Percentiles rank a stretch among this genome's conserved stretches.
Conservation (phyloP, 2,797 vertebrate species). For the Pangasius sanitwongsei region DNA sequence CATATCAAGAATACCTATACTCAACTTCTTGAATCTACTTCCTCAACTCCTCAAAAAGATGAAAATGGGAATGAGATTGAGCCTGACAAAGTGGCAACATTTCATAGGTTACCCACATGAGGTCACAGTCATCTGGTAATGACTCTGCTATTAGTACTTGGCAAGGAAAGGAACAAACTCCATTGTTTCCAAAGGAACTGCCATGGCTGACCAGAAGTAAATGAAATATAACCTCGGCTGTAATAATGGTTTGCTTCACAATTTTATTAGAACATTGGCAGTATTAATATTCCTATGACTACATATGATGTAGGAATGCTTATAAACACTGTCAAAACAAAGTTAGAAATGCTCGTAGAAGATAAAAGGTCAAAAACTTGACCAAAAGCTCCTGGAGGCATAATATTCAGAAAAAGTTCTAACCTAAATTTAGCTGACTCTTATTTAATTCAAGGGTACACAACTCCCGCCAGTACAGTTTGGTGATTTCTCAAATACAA, state of each 20-base stretch:
- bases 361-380: not conserved
- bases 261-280: not conserved
- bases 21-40: not conserved
- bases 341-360: not conserved
- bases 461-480: not conserved
- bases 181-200: not conserved
- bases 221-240: not conserved
- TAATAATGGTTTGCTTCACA: not conserved
- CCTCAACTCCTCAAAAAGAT: not conserved
- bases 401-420: not conserved
- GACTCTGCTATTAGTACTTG: not conserved
- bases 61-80: not conserved
- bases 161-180: not conserved
- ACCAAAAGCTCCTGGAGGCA: not conserved
- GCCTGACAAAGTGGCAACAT: not conserved
- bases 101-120: not conserved
- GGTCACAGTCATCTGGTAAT: not conserved
- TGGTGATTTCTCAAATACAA: not conserved
- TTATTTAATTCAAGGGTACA: not conserved
- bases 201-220: not conserved
- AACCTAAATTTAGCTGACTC: not conserved
- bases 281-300: not conserved
- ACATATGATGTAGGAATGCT: not conserved
- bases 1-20: not conserved
- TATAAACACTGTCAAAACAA: not conserved